Base-by-base conservation (phyloP, 2,888 invertebrate genomes). In the Galerucella pusilla region DNA sequence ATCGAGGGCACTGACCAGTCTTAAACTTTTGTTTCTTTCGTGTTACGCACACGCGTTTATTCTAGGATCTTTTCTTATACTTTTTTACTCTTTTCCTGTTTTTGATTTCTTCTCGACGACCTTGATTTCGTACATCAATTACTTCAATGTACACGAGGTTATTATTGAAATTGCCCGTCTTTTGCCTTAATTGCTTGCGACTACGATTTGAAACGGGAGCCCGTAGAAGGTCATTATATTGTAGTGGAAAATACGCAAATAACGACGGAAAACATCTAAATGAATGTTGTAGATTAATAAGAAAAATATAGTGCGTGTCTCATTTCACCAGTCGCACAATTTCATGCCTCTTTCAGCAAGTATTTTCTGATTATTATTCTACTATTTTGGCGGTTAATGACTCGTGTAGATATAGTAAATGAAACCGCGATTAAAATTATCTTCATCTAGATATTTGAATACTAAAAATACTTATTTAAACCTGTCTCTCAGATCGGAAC, bases 1-100 rank as follows among this genome's bases (percentile, higher is more conserved):
- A 65, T 14, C 45, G 73, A 72, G 77, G 72, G 77, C 77, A 77
- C 69, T 77, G 77, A 77, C 77, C 77, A 77, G 65, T 72, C 72
- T 77, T 77, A 73, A 77, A 74, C 75, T 77, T 77, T 74, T 74
- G 49, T 72, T 73, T 71, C 68, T 77, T 77, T 75, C 71, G 45
- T 16, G 42, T 14, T 66, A 25, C 25, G 28, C 16, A 59, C 68
- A 42, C 45, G 25, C 68, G 46, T 59, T 12, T 42, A 7, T 16
- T 45, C 68, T 14, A 14, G n/a, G n/a, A 54, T 20, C 28, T 52
- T 52, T 68, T 54, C 52, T 52, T 10, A 25, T 10, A 57, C 16
- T 28, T 7, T 46, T 49, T 46, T 61, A 10, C 10, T 61, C 9
- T 45, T 28, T 57, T 60, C 35, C 35, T 63, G 35, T 35, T 42